Evolutionary conservation across 37 sponge, comb jelly and placozoan species (phyloP), one percentile per base, ranked within the genome.

Genomic region (Aphrocallistes beatrix): DNA sequence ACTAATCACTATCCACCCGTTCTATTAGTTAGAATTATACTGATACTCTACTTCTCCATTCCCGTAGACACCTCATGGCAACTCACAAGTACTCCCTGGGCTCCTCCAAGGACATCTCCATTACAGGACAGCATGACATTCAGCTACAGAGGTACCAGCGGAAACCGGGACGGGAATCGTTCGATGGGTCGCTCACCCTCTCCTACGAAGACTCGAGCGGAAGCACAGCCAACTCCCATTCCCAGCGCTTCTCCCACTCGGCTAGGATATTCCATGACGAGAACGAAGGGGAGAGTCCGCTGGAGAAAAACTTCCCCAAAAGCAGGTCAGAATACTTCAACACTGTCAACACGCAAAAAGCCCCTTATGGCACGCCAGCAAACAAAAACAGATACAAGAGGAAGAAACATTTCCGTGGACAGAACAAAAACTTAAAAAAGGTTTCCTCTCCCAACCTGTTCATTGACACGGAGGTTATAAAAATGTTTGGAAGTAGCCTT

Each of bases 161-260:
- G 21, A 60, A 60, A 60, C 34, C 75, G 32, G 3, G 32, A 60
- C 75, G n/a, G 21, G 75, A 60, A 8, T 60, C 75, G 32, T 60
- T 60, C 25, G 75, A 60, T 1, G 75, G 75, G 10, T 60, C 75
- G 3, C 21, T 60, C 25, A 60, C 75, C 21, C 21, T 60, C 10
- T 60, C 75, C 34, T 25, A 60, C 75, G 75, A 60, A 60, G 75
- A 60, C 75, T 60, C 75, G 3, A 60, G 75, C 21, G 75, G 28
- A 32, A 19, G 17, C 21, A 60, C 75, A 21, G n/a, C 75, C 3
- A 19, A 19, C 75, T 60, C 75, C n/a, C 75, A 19, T 30, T 60
- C 75, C n/a, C 75, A 60, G 34, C 10, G 75, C 10, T 60, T 60
- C 75, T 60, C 75, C 6, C 75, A 60, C 10, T 60, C 75, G 3